A percentile compares a stretch with the other conserved stretches of the same genome.
These are phyloP conservation scores for Aphaenogaster floridana DNA, from an alignment of 1,140 invertebrate genomes.

Conservation along the genomic window DNA sequence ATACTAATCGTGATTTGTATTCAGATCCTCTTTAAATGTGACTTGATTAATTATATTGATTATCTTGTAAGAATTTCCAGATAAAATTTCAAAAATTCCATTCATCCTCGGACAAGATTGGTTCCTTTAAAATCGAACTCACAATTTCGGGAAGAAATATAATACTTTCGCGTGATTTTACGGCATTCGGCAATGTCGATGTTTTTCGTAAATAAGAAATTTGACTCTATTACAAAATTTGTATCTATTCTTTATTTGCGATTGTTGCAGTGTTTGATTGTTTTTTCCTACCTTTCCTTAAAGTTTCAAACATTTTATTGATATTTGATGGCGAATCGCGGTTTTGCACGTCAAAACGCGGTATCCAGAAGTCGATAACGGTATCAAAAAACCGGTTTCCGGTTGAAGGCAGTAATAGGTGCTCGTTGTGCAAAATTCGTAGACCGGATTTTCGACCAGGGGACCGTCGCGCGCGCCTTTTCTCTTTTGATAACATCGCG, in stretches of 20 bases:
- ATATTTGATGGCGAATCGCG: not conserved
- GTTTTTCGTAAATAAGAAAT: not conserved
- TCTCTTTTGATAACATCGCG: slow-evolving; percentile 32
- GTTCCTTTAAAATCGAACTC: not conserved
- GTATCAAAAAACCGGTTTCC: slow-evolving; percentile 73
- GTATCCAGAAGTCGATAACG: slow-evolving; percentile 69
- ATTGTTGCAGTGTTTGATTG: not conserved
- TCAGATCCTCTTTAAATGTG: not conserved
- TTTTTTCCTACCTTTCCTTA: not conserved
- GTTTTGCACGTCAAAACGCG: slow-evolving; percentile 56
- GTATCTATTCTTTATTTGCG: not conserved
- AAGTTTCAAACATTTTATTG: not conserved
- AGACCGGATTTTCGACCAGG: slow-evolving; percentile 13
- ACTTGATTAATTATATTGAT: not conserved
- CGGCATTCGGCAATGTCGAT: not conserved
- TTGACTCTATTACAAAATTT: not conserved
- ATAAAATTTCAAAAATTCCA: not conserved
- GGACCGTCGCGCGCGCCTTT: slow-evolving; percentile 1
- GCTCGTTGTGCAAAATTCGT: slow-evolving; percentile 58
- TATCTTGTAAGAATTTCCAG: not conserved
- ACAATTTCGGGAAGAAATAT: not conserved
- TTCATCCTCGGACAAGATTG: not conserved
- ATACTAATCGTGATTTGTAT: not conserved
- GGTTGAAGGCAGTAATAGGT: slow-evolving; percentile 31
- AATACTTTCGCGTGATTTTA: slow-evolving; percentile 2